Evolutionary conservation across 23 tunicate genomes (phyloP).

Genomic region (Clavelina lepadiformis): DNA sequence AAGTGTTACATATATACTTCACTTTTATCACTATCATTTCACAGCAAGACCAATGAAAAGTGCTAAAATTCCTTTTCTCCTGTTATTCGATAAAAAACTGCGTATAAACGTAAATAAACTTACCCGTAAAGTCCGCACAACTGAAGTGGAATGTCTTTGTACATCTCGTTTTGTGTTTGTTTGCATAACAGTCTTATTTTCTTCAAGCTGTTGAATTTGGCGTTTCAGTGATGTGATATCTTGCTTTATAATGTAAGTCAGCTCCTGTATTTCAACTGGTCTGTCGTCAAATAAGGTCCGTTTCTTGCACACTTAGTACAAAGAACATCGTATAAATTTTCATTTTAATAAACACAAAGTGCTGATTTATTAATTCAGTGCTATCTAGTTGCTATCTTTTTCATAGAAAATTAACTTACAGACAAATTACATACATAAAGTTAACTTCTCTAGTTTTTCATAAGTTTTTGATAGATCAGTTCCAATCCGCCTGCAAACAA

Average conservation of each 20-base stretch:
- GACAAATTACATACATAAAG: slow-evolving; percentile 78
- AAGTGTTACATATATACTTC: neutral
- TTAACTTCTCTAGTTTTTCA: slow-evolving; percentile 88
- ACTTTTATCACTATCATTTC: neutral
- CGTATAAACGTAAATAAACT: too few relatives aligned
- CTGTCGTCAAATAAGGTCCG: slow-evolving; percentile 85
- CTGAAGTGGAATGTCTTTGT: slow-evolving; percentile 68
- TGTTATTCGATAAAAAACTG: too few relatives aligned
- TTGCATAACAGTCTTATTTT: slow-evolving; percentile 21
- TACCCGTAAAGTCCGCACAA: slow-evolving; percentile 76
- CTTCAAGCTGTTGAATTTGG: slow-evolving; percentile 71
- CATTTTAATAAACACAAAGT: too few relatives aligned
- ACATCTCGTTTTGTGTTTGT: slow-evolving; percentile 50
- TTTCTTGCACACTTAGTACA: slow-evolving; percentile 76
- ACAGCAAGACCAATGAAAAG: too few relatives aligned
- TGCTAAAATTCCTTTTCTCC: too few relatives aligned
- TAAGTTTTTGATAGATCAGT: slow-evolving; percentile 83
- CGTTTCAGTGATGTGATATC: slow-evolving; percentile 77
- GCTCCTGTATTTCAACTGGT: slow-evolving; percentile 94
- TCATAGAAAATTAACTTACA: too few relatives aligned
- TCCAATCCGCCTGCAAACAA: slow-evolving; percentile 65
- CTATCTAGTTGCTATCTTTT: too few relatives aligned
- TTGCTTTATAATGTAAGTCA: slow-evolving; percentile 97
- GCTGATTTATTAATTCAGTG: too few relatives aligned
- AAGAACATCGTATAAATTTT: neutral